phyloP scores from a whole-genome alignment of 2,797 vertebrate genomes.

The Tangara arthus region DNA sequence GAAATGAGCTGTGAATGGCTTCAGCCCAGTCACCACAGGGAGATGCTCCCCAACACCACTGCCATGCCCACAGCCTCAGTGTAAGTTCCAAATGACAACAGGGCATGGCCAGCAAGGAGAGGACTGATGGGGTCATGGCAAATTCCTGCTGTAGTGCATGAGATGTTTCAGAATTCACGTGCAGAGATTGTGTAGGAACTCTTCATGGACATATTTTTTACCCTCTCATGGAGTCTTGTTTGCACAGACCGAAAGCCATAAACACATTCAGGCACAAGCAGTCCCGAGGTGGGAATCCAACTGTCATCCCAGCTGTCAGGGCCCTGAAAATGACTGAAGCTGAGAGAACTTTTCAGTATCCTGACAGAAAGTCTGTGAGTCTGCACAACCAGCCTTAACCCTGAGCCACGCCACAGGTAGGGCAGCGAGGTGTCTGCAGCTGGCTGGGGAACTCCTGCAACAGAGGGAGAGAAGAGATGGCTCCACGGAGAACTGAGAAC shows the following conservation, averaged over 20 bases:
- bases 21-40: accelerated
- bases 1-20: neutral
- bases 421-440: neutral
- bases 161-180: neutral
- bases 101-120: accelerated
- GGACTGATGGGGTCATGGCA: accelerated
- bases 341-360: neutral
- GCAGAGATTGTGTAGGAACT: neutral
- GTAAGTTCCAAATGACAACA: neutral
- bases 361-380: neutral
- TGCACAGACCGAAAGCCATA: neutral
- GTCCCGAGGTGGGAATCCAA: neutral
- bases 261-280: neutral
- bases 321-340: neutral
- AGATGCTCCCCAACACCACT: neutral
- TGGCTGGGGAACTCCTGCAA: neutral
- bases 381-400: too few relatives aligned
- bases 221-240: neutral
- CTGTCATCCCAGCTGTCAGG: neutral
- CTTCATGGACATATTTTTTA: neutral
- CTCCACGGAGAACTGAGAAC: neutral
- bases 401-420: neutral
- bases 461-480: neutral
- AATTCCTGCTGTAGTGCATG: neutral
- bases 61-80: neutral